Conservation (phyloP, 2,113 vertebrate genomes). For the Acanthochromis polyacanthus region DNA sequence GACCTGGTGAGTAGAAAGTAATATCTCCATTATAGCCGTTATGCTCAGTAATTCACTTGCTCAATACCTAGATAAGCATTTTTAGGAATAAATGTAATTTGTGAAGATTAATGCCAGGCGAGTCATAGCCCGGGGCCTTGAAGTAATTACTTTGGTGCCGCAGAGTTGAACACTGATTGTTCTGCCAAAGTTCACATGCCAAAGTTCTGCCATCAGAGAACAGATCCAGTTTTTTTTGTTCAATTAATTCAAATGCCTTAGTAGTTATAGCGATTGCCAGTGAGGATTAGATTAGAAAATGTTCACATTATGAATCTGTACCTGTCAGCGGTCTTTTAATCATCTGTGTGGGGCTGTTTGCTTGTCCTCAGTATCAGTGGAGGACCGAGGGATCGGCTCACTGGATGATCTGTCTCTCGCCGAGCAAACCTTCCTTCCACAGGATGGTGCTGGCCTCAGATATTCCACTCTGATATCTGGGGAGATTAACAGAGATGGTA, state of each 20-base stretch:
- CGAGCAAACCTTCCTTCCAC: slow-evolving; percentile 71
- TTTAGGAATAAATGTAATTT: slow-evolving; percentile 31
- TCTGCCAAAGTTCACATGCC: slow-evolving; percentile 43
- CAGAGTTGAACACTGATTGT: slow-evolving; percentile 29
- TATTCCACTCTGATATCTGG: slow-evolving; percentile 73
- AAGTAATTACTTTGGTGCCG: slow-evolving; percentile 41
- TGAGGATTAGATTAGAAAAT: slow-evolving; percentile 9
- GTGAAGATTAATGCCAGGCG: slow-evolving; percentile 45
- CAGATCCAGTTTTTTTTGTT: slow-evolving; percentile 8
- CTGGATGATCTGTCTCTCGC: slow-evolving; percentile 76
- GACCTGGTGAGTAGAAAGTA: slow-evolving; percentile 74
- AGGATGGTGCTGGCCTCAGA: slow-evolving; percentile 70
- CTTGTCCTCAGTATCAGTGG: slow-evolving; percentile 63
- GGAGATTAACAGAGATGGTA: slow-evolving; percentile 78
- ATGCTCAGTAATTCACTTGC: slow-evolving; percentile 21
- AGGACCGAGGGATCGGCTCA: slow-evolving; percentile 59
- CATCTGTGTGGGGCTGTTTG: slow-evolving; percentile 3
- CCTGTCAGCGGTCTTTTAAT: not conserved
- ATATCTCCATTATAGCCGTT: slow-evolving; percentile 18
- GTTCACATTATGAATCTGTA: not conserved
- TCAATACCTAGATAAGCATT: slow-evolving; percentile 33
- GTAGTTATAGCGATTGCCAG: slow-evolving; percentile 1
- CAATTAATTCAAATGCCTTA: not conserved
- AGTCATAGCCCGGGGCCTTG: slow-evolving; percentile 12
- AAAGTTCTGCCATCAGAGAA: slow-evolving; percentile 25